These are phyloP conservation scores for Nasonia longicornis DNA, from an alignment of 1,140 invertebrate genomes.

Conservation along the genomic window DNA sequence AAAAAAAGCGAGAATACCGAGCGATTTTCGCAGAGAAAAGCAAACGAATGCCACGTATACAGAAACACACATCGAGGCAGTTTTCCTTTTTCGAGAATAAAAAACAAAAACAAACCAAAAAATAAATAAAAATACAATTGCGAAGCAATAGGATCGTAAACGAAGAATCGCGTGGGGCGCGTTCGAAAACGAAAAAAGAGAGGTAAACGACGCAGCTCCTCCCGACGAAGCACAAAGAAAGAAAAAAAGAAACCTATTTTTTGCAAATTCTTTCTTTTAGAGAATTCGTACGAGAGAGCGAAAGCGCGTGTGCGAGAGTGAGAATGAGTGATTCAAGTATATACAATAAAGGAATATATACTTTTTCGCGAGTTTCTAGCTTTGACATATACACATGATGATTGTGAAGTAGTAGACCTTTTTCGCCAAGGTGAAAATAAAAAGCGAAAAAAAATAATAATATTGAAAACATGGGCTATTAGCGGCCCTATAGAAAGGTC, in stretches of 20 bases:
- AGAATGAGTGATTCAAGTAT: conserved; percentile 13
- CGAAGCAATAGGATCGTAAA: conserved; percentile 36
- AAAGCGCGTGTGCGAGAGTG: not conserved
- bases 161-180: not conserved
- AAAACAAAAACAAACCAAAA: not conserved
- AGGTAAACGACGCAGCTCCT: not conserved
- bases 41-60: conserved; percentile 18
- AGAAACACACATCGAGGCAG: not conserved
- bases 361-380: conserved; percentile 37
- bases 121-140: conserved; percentile 35
- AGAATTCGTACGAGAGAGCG: not conserved
- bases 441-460: conserved; percentile 19
- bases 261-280: conserved; percentile 43
- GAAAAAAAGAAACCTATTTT: conserved; percentile 42
- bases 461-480: conserved; percentile 8
- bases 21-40: not conserved
- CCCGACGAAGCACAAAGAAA: conserved; percentile 34
- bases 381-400: conserved; percentile 36
- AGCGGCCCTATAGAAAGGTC: not conserved
- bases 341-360: conserved; percentile 28
- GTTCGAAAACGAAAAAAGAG: not conserved
- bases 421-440: not conserved
- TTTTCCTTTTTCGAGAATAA: conserved; percentile 17
- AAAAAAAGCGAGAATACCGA: not conserved
- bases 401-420: conserved; percentile 31